Percentiles rank a stretch among this genome's conserved stretches.
Conservation (phyloP, 2,113 vertebrate species). For the Climacteris rufus region DNA sequence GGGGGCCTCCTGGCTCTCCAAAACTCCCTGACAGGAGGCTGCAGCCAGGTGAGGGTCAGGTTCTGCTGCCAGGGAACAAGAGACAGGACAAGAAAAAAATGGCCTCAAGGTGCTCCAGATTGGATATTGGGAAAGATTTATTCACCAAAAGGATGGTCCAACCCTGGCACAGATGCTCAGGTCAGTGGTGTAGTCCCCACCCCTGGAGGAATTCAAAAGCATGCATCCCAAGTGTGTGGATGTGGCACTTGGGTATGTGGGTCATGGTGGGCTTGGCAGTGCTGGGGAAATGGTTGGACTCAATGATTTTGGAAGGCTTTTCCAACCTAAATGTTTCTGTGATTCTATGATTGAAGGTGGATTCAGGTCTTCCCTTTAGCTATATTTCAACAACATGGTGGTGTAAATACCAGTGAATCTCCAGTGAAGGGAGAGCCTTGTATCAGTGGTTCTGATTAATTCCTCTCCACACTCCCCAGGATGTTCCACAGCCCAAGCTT, state of each 20-base stretch:
- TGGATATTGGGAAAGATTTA: too few species aligned
- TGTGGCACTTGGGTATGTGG: rapidly evolving
- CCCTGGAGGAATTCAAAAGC: not conserved
- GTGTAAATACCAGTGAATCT: not conserved
- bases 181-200: too few species aligned
- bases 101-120: not conserved
- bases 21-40: not conserved
- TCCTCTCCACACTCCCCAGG: rapidly evolving
- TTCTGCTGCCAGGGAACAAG: not conserved
- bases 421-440: not conserved
- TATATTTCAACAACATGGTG: rapidly evolving
- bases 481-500: rapidly evolving
- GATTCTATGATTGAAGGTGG: not conserved
- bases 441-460: not conserved
- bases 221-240: too few species aligned
- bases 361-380: not conserved
- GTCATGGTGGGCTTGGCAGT: too few species aligned
- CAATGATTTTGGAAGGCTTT: not conserved
- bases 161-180: not conserved
- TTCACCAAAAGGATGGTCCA: not conserved
- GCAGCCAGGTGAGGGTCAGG: rapidly evolving
- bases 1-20: not conserved
- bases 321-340: not conserved
- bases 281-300: not conserved
- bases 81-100: not conserved